These are phyloP conservation scores for Hirundichthys speculiger DNA, from an alignment of 2,113 vertebrate genomes.

Conservation along the genomic window DNA sequence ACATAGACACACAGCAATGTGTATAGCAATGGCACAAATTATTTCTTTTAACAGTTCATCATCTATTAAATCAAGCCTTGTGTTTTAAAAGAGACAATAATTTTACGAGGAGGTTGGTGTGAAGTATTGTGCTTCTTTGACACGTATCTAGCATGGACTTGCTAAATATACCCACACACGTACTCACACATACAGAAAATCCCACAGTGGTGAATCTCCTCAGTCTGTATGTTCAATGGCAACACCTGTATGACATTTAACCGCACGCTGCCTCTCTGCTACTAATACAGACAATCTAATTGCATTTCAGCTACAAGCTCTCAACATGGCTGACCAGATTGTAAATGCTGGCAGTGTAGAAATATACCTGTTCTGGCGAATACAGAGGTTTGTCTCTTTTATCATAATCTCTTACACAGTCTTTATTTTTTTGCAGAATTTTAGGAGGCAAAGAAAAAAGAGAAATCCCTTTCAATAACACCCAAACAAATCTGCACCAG, in stretches of 20 bases:
- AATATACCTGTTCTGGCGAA: conserved; percentile 23
- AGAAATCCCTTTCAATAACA: conserved; percentile 29
- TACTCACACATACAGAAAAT: conserved; percentile 1
- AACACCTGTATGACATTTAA: conserved; percentile 31
- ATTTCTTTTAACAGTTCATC: conserved; percentile 1
- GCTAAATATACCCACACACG: conserved; percentile 16
- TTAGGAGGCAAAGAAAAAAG: conserved; percentile 34
- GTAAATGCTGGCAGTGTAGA: no score
- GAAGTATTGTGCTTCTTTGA: conserved; percentile 20
- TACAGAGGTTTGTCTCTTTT: conserved; percentile 18
- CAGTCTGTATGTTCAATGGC: conserved; percentile 25
- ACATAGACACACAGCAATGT: conserved; percentile 2
- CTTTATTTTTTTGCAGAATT: conserved; percentile 21
- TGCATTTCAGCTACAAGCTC: not conserved
- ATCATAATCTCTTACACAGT: conserved; percentile 14
- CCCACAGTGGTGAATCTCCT: conserved; percentile 22
- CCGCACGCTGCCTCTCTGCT: conserved; percentile 12
- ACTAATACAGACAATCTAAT: not conserved
- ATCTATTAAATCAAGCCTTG: conserved; percentile 21
- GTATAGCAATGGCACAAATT: conserved; percentile 21
- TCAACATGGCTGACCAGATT: conserved; percentile 8
- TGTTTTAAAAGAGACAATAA: conserved; percentile 13
- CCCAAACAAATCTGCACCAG: conserved; percentile 24
- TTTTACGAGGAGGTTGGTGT: conserved; percentile 15
- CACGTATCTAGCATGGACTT: no score